Percentiles rank a stretch among this genome's conserved stretches.
phyloP scores from a whole-genome alignment of 2,113 vertebrate species.

The Amphilophus citrinellus region DNA sequence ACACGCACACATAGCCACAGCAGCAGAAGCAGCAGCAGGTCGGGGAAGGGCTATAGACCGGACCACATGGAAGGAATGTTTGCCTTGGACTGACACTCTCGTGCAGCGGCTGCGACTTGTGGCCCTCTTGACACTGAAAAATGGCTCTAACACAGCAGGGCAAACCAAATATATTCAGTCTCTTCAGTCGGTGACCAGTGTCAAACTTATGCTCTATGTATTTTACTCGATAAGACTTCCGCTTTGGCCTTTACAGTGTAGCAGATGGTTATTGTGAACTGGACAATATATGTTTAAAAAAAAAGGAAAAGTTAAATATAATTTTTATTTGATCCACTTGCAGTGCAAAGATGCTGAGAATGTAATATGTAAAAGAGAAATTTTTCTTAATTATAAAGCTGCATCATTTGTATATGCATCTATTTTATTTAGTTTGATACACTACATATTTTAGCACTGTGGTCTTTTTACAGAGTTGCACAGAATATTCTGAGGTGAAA shows the following conservation, averaged over 20 bases:
- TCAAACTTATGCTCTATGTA: not conserved
- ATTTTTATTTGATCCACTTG: not conserved
- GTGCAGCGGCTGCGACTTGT: conserved; percentile 39
- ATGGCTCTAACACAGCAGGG: not conserved
- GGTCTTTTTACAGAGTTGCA: not conserved
- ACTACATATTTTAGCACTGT: too few relatives aligned
- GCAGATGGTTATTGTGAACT: not conserved
- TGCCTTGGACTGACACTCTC: conserved; percentile 44
- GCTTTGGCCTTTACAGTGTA: not conserved
- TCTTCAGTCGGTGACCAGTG: not conserved
- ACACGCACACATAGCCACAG: not conserved
- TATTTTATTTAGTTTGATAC: not conserved
- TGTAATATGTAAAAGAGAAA: too few relatives aligned
- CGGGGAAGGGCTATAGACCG: conserved; percentile 42
- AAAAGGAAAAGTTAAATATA: not conserved
- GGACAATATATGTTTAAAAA: not conserved
- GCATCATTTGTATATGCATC: too few relatives aligned
- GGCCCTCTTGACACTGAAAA: conserved; percentile 41
- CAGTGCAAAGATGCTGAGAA: too few relatives aligned
- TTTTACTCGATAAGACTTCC: not conserved
- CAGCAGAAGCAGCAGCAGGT: conserved; percentile 36
- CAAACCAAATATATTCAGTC: not conserved
- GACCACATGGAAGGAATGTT: conserved; percentile 54
- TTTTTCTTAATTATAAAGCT: too few relatives aligned
- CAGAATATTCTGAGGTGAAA: not conserved